Percentiles rank a stretch among this genome's conserved stretches.
These are phyloP conservation scores for Micrasema longulum DNA, from an alignment of 1,140 invertebrate genomes.

Conservation along the genomic window DNA sequence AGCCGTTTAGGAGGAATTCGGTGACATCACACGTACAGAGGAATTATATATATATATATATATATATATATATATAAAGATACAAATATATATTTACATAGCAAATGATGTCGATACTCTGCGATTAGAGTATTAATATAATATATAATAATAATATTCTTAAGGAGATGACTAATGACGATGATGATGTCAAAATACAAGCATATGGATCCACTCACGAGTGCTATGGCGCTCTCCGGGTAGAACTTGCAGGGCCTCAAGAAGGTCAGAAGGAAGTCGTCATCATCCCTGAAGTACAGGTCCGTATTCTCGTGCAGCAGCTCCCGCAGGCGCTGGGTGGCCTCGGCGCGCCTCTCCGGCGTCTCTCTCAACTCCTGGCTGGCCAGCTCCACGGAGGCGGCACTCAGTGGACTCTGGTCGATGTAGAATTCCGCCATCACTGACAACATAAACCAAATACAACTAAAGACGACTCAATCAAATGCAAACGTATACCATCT, in stretches of 20 bases:
- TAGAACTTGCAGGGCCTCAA: constrained; percentile 85
- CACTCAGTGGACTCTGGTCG: constrained; percentile 58
- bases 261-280: constrained; percentile 80
- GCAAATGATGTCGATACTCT: too few relatives aligned
- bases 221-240: constrained; percentile 77
- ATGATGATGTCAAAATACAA: background rate
- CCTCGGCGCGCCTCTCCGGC: constrained; percentile 74
- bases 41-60: background rate
- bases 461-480: too few relatives aligned
- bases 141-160: too few relatives aligned
- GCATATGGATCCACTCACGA: constrained; percentile 68
- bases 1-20: too few relatives aligned
- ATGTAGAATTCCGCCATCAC: constrained; percentile 58
- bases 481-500: too few relatives aligned
- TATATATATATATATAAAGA: background rate
- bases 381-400: constrained; percentile 70
- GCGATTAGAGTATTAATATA: too few relatives aligned
- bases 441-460: too few relatives aligned
- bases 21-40: too few relatives aligned
- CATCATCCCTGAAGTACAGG: constrained; percentile 75
- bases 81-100: too few relatives aligned
- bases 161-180: too few relatives aligned
- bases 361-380: constrained; percentile 77
- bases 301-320: constrained; percentile 74
- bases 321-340: constrained; percentile 71